phyloP scores from a whole-genome alignment of 2,797 vertebrate species.

The Lithobates sylvaticus region DNA sequence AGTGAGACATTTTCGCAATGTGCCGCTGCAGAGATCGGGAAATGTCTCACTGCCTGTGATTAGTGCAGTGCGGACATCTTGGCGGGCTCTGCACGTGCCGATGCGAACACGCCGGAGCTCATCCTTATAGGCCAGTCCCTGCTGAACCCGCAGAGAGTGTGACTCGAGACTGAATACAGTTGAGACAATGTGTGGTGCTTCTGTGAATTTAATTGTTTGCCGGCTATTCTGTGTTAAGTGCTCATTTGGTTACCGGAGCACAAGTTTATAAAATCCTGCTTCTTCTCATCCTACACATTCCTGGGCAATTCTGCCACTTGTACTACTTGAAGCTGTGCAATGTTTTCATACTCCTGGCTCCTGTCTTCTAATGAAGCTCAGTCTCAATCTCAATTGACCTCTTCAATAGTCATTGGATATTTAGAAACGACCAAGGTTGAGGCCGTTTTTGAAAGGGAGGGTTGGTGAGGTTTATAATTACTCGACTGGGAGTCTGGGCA shows the following conservation, averaged over 20 bases:
- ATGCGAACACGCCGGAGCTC: no score
- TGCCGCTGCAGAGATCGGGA: no score
- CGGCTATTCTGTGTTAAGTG: not conserved
- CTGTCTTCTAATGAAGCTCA: not conserved
- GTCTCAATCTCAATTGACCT: slow-evolving; percentile 7
- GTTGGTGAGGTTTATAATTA: not conserved
- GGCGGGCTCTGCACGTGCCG: no score
- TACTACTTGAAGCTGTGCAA: slow-evolving; percentile 4
- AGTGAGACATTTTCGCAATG: no score
- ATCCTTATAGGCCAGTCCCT: no score
- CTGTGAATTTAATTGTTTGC: not conserved
- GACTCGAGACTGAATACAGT: not conserved
- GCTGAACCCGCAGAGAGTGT: not conserved
- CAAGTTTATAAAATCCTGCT: not conserved
- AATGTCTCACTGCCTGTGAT: no score
- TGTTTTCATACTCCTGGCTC: not conserved
- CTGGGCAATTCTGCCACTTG: slow-evolving; percentile 1
- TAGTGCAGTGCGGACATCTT: no score
- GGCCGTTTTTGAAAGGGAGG: not conserved
- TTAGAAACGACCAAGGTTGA: not conserved
- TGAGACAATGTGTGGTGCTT: not conserved
- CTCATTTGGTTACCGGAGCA: not conserved
- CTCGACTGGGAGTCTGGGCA: slow-evolving; percentile 9
- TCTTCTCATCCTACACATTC: slow-evolving; percentile 38
- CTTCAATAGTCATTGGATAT: not conserved